Evolutionary conservation across 2,113 vertebrate genomes (phyloP), one percentile per base, ranked within the genome.

Genomic region (Peromyscus polionotus): DNA sequence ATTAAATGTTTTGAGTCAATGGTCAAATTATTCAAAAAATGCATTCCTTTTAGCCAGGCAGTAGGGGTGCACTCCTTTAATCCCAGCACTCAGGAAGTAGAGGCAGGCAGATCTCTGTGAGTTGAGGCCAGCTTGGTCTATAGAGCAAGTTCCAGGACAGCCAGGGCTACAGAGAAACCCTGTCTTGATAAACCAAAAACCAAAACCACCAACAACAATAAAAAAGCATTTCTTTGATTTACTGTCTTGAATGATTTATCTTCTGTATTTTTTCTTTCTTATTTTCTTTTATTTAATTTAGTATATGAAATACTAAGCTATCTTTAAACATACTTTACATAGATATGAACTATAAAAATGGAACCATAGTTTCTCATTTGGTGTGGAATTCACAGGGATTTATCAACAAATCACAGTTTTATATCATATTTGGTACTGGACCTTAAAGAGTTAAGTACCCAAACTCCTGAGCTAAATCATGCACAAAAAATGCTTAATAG

Each of bases 401-500:
- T 79, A 61, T 79, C 8, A 36, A 22, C 9, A 51, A 67, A 42
- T 45, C 80, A 7, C 42, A 28, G 10, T 1, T 91, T 91, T 88
- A 16, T 88, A 77, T 81, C 51, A 93, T 42, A 67, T 73, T 72
- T 45, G 10, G 39, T 31, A 28, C 10, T 86, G 76, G 89, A 5
- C 0, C 13, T 31, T 19, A 91, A 95, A 85, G 31, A 87, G 72
- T 83, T 80, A 84, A 95, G 54, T 4, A 93, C 31, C 3, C 84
- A 96, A 94, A 63, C 68, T 94, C 77, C 54, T 65, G 85, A 90
- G 63, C 61, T 94, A 95, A 95, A 94, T 94, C 68, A 91, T 89
- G 67, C 88, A 95, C 97, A 91, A 75, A 88, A 95, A 94, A 93
- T 86, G 75, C 90, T 96, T 93, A 93, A 93, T 84, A 79, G 57